These are phyloP conservation scores for Strix occidentalis DNA, from an alignment of 2,797 vertebrate genomes.

Conservation along the genomic window DNA sequence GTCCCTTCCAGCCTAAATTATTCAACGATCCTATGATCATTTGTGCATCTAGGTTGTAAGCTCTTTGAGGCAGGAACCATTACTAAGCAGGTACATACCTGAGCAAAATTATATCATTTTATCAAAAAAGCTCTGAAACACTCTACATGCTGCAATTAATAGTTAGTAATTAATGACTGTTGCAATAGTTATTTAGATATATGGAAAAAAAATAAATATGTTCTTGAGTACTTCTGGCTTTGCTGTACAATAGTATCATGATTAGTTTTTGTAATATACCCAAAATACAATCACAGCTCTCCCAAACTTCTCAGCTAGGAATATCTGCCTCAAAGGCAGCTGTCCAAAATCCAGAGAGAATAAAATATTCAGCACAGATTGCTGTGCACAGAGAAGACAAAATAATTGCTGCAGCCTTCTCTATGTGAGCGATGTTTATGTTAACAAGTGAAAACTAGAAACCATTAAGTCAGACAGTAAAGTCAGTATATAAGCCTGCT, in stretches of 20 bases:
- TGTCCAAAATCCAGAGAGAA: not conserved
- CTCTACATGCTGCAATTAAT: not conserved
- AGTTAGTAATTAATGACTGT: not conserved
- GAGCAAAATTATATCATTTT: not conserved
- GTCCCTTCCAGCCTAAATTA: not conserved
- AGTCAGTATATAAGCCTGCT: not conserved
- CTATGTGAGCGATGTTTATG: rapidly evolving
- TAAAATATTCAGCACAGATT: not conserved
- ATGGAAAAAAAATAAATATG: not conserved
- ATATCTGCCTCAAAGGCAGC: not conserved
- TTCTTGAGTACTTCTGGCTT: not conserved
- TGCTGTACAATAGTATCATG: not conserved
- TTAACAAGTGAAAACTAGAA: not conserved
- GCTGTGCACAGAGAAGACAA: not conserved
- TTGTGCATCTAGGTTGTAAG: not conserved
- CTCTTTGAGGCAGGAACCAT: not conserved
- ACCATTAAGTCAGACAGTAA: not conserved
- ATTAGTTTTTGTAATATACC: not conserved
- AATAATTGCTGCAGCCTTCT: not conserved
- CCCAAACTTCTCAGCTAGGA: not conserved
- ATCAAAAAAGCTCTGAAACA: not conserved
- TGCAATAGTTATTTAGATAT: not conserved
- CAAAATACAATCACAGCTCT: not conserved
- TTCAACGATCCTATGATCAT: not conserved
- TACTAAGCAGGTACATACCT: not conserved